Evolutionary conservation across 2,797 vertebrate genomes (phyloP).

Genomic region (Sebastes aleutianus): DNA sequence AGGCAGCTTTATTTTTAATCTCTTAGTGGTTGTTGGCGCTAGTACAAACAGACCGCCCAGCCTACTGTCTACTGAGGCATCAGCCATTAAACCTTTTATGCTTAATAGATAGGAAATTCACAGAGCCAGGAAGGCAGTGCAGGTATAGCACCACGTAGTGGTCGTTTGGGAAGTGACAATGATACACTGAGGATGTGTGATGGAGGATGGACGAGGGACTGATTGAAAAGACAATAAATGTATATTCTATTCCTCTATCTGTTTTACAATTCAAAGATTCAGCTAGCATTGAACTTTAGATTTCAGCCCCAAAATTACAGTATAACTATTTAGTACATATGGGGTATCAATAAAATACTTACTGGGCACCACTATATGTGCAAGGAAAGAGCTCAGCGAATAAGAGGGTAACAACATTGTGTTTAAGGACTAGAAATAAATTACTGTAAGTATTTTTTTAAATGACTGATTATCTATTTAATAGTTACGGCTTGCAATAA

Average conservation of each 20-base stretch:
- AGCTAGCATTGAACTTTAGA: neutral
- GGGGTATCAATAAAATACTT: neutral
- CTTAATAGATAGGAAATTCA: conserved; percentile 35
- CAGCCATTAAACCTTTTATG: conserved; percentile 52
- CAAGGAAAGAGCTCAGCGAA: neutral
- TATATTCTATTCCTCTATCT: neutral
- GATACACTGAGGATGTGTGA: neutral
- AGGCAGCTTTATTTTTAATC: conserved; percentile 68
- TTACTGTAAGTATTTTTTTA: neutral
- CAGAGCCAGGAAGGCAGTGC: conserved; percentile 14
- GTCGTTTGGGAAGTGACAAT: conserved; percentile 14
- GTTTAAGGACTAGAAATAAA: neutral
- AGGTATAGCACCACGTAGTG: conserved; percentile 50
- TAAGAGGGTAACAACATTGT: neutral
- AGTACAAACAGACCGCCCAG: conserved; percentile 42
- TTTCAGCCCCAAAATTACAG: neutral
- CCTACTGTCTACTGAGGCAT: conserved; percentile 48
- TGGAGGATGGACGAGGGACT: conserved; percentile 2
- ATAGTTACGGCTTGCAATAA: neutral
- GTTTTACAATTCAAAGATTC: neutral
- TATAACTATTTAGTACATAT: neutral
- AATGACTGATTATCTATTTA: neutral
- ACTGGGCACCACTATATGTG: neutral
- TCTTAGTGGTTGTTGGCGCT: conserved; percentile 64
- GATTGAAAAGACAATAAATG: neutral